A percentile compares a stretch with the other conserved stretches of the same genome.
Conservation (phyloP, 2,888 invertebrate genomes). For the Ichneumon xanthorius region DNA sequence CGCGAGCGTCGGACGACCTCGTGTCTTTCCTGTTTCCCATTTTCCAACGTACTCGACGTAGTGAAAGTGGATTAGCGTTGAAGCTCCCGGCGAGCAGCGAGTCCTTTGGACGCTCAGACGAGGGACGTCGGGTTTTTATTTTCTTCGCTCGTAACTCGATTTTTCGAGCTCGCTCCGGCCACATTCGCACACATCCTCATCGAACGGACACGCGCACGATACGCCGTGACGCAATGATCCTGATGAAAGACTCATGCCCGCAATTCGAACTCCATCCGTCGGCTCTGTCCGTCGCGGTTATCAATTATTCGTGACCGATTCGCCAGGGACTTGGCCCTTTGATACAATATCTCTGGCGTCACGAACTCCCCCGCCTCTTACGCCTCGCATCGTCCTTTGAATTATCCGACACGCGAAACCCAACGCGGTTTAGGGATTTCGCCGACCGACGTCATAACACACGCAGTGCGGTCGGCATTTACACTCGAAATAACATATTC, state of each 20-base stretch:
- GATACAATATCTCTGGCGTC: slow-evolving; percentile 21
- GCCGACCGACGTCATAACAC: slow-evolving; percentile 32
- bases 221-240: not conserved
- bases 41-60: slow-evolving; percentile 11
- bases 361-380: not conserved
- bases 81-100: slow-evolving; percentile 6
- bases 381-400: not conserved
- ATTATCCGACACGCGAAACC: not conserved
- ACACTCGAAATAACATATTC: not conserved
- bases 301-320: slow-evolving; percentile 54
- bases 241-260: slow-evolving; percentile 51
- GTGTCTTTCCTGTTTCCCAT: slow-evolving; percentile 19
- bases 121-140: slow-evolving; percentile 29
- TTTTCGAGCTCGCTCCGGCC: slow-evolving; percentile 23
- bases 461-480: not conserved
- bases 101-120: slow-evolving; percentile 42
- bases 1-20: slow-evolving; percentile 6
- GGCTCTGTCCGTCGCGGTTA: slow-evolving; percentile 24
- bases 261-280: slow-evolving; percentile 45
- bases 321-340: slow-evolving; percentile 22
- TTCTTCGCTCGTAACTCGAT: slow-evolving; percentile 44
- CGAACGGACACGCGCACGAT: not conserved
- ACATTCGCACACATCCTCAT: not conserved
- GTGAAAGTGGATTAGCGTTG: slow-evolving; percentile 55
- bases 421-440: slow-evolving; percentile 33